Conservation (phyloP, 1,140 invertebrate species). For the Probaryconus sp. region DNA sequence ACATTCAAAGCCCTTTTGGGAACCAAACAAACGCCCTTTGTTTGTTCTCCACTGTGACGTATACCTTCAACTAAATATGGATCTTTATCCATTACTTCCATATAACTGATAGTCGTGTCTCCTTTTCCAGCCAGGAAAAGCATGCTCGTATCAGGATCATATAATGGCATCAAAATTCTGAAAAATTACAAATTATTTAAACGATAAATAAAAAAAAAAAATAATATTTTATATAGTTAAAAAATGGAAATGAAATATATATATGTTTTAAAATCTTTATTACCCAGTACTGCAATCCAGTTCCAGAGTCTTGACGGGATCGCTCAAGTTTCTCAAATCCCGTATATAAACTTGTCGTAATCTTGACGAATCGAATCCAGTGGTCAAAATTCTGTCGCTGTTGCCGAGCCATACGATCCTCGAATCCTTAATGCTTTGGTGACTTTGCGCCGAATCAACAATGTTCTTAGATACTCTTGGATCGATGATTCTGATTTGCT, state of each 20-base stretch:
- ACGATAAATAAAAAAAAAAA: neutral
- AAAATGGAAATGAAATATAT: constrained; percentile 8
- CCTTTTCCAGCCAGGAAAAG: constrained; percentile 95
- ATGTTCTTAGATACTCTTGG: constrained; percentile 83
- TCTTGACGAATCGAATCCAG: constrained; percentile 87
- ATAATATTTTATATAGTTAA: neutral
- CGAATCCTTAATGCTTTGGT: constrained; percentile 94
- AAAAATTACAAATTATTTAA: constrained; percentile 11
- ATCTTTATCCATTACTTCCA: constrained; percentile 91
- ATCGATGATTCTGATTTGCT: constrained; percentile 89
- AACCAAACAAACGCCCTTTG: constrained; percentile 93
- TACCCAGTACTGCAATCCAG: constrained; percentile 93
- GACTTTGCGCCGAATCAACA: constrained; percentile 84
- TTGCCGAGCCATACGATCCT: constrained; percentile 93
- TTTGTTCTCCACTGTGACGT: constrained; percentile 90
- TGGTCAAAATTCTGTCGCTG: constrained; percentile 88
- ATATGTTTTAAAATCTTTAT: neutral
- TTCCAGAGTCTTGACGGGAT: constrained; percentile 87
- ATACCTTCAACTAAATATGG: constrained; percentile 91
- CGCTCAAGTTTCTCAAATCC: constrained; percentile 88
- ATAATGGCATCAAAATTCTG: constrained; percentile 89
- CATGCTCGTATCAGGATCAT: constrained; percentile 95
- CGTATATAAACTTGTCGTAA: constrained; percentile 91
- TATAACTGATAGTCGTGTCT: constrained; percentile 90
- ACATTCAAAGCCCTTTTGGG: constrained; percentile 94